These are phyloP conservation scores for Eudasyphora cyanicolor DNA, from an alignment of 2,888 invertebrate genomes.

Conservation along the genomic window DNA sequence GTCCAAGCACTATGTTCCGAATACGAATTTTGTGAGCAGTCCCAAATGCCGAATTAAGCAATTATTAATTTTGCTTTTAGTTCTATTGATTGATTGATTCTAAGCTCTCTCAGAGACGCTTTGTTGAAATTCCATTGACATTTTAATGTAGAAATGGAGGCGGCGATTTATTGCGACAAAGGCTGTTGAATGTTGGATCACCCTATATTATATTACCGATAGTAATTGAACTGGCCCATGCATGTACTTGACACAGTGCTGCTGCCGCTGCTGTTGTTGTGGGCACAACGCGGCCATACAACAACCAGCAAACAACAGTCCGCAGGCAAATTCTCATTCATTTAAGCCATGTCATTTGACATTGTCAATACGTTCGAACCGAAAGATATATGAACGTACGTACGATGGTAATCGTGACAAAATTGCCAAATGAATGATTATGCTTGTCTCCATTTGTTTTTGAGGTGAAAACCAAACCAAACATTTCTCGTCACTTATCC, in stretches of 20 bases:
- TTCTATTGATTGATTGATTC: too few relatives aligned
- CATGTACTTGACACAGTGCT: conserved; percentile 13
- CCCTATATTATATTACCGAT: not conserved
- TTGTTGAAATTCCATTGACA: too few relatives aligned
- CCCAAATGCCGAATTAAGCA: too few relatives aligned
- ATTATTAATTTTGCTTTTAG: too few relatives aligned
- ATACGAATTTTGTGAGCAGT: too few relatives aligned
- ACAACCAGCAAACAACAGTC: not conserved
- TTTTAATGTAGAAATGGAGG: too few relatives aligned
- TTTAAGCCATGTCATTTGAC: conserved; percentile 32
- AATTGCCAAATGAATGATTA: conserved; percentile 57
- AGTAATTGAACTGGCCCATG: not conserved
- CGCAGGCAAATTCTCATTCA: conserved; percentile 41
- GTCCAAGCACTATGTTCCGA: too few relatives aligned
- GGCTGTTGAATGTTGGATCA: not conserved
- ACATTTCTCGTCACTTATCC: conserved; percentile 5
- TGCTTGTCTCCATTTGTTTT: not conserved
- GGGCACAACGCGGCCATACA: not conserved
- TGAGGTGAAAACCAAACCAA: conserved; percentile 1
- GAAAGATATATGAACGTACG: not conserved
- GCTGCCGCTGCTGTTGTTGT: not conserved
- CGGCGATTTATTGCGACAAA: too few relatives aligned
- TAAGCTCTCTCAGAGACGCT: too few relatives aligned
- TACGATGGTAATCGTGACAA: conserved; percentile 48
- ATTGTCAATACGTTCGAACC: conserved; percentile 45